Evolutionary conservation across 2,888 invertebrate species (phyloP).

Genomic region (Entomobrya multifasciata): DNA sequence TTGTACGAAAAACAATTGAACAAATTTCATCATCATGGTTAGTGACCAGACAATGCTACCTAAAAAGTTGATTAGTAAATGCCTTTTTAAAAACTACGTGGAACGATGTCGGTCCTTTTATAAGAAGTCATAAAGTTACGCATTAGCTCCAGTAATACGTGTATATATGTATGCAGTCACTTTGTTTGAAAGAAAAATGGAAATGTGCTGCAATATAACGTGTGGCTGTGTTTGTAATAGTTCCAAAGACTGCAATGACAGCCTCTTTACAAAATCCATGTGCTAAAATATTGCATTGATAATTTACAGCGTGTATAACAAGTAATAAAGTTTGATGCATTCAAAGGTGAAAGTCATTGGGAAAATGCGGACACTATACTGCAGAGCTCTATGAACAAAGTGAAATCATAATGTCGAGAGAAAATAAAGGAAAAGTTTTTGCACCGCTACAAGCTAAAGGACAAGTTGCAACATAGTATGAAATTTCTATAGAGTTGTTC

Average conservation of each 20-base stretch:
- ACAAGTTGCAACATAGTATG: no score
- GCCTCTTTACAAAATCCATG: not conserved
- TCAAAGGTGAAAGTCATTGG: constrained; percentile 47
- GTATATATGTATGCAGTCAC: not conserved
- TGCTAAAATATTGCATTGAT: constrained; percentile 1
- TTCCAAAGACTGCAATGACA: not conserved
- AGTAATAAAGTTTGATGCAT: constrained; percentile 12
- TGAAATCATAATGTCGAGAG: constrained; percentile 5
- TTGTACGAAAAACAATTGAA: no score
- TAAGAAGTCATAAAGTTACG: no score
- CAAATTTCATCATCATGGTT: no score
- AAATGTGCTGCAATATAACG: not conserved
- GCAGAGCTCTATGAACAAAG: not conserved
- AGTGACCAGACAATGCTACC: no score
- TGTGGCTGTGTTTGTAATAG: no score
- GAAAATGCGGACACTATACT: constrained; percentile 39
- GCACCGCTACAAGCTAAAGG: no score
- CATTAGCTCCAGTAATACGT: no score
- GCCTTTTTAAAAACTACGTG: no score
- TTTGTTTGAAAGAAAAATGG: not conserved
- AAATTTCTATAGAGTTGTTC: no score
- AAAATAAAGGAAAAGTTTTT: not conserved
- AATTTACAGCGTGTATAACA: constrained; percentile 5
- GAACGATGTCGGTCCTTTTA: no score
- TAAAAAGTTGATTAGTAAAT: no score